Percentiles rank a stretch among this genome's conserved stretches.
These are phyloP conservation scores for Sebastes goodei DNA, from an alignment of 2,797 vertebrate genomes.

Conservation along the genomic window DNA sequence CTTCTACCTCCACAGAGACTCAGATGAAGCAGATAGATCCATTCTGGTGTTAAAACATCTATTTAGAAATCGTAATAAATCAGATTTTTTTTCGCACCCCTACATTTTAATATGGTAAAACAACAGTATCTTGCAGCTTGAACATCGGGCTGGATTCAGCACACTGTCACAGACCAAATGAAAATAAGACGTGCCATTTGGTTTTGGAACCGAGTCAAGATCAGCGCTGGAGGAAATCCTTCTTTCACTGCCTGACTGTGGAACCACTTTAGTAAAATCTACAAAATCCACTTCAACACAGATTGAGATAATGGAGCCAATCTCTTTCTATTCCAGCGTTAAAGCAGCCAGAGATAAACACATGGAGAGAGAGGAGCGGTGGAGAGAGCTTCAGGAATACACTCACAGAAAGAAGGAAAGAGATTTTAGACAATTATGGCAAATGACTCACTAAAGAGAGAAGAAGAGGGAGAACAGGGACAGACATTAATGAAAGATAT, in stretches of 20 bases:
- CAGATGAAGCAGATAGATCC: too few relatives aligned
- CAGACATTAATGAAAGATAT: not conserved
- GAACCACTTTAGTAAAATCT: not conserved
- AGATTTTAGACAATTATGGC: not conserved
- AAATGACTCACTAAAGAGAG: not conserved
- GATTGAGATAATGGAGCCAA: not conserved
- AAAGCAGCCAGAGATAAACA: slow-evolving; percentile 10
- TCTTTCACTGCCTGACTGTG: not conserved
- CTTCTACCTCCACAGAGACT: too few relatives aligned
- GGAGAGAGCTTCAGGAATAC: not conserved
- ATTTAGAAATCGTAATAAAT: too few relatives aligned
- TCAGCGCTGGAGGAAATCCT: not conserved
- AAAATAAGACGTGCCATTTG: not conserved
- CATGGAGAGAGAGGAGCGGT: not conserved
- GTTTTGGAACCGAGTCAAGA: not conserved
- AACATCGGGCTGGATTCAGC: too few relatives aligned
- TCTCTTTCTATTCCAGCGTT: not conserved
- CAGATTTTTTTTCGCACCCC: too few relatives aligned
- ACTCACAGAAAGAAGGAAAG: not conserved
- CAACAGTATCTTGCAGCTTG: too few relatives aligned
- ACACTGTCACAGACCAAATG: not conserved
- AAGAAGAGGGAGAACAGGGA: not conserved
- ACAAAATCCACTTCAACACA: slow-evolving; percentile 5
- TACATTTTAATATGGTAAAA: not conserved
- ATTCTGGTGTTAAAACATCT: too few relatives aligned